Conservation (phyloP, 2,888 invertebrate genomes). For the Calameuta filiformis region DNA sequence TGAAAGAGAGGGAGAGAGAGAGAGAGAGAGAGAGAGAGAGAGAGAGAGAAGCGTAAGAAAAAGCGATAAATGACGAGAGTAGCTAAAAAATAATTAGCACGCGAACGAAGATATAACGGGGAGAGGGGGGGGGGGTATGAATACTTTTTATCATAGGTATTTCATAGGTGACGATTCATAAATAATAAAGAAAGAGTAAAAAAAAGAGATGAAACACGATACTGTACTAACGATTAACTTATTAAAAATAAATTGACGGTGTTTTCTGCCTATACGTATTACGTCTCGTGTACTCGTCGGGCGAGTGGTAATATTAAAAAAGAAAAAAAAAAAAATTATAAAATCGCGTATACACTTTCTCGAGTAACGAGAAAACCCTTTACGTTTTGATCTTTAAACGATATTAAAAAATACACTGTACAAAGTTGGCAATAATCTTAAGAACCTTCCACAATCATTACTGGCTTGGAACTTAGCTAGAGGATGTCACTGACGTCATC, state of each 20-base stretch:
- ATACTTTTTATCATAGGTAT: slow-evolving; percentile 65
- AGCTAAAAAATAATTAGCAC: slow-evolving; percentile 27
- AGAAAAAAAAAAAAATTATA: slow-evolving; percentile 15
- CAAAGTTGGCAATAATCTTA: slow-evolving; percentile 68
- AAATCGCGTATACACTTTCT: slow-evolving; percentile 25
- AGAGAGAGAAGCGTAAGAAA: slow-evolving; percentile 27
- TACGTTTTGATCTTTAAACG: neutral
- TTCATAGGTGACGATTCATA: slow-evolving; percentile 52
- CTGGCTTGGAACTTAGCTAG: slow-evolving; percentile 28
- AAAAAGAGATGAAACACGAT: slow-evolving; percentile 44
- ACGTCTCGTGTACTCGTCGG: slow-evolving; percentile 51
- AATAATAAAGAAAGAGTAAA: slow-evolving; percentile 25
- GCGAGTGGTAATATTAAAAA: slow-evolving; percentile 34
- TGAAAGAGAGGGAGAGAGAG: neutral
- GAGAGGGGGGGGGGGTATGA: slow-evolving; percentile 42
- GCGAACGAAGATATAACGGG: slow-evolving; percentile 33
- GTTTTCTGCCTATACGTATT: slow-evolving; percentile 61
- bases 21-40: slow-evolving; percentile 26
- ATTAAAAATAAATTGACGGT: slow-evolving; percentile 60
- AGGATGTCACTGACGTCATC: too few species aligned
- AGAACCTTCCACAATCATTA: slow-evolving; percentile 61
- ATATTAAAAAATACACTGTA: slow-evolving; percentile 57
- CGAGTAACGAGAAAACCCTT: slow-evolving; percentile 37
- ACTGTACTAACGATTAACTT: slow-evolving; percentile 59
- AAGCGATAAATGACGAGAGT: slow-evolving; percentile 30